Evolutionary conservation across 2,797 vertebrate species (phyloP).

Genomic region (Danio albolineatus): DNA sequence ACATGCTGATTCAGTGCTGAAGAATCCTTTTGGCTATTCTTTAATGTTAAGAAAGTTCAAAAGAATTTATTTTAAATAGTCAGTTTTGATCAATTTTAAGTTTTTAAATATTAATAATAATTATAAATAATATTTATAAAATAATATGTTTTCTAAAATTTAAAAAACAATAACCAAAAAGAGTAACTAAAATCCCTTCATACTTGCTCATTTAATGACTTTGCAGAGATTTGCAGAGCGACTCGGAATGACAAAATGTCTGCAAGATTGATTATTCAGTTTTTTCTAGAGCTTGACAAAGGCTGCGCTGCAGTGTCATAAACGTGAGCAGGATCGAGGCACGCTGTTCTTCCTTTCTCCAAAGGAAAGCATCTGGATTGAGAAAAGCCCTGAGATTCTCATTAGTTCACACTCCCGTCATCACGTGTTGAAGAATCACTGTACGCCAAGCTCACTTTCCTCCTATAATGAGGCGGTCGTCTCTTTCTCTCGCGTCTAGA

Average conservation of each 20-base stretch:
- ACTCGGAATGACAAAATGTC: slow-evolving; percentile 46
- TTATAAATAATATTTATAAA: too few relatives aligned
- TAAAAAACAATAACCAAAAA: neutral
- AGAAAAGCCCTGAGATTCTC: slow-evolving; percentile 21
- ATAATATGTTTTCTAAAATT: too few relatives aligned
- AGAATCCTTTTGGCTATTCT: too few relatives aligned
- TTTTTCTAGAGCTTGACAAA: slow-evolving; percentile 31
- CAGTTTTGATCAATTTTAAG: neutral
- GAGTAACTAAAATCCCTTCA: neutral
- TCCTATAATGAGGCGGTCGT: slow-evolving; percentile 15
- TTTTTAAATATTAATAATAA: too few relatives aligned
- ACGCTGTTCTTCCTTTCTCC: slow-evolving; percentile 18
- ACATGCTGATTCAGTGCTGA: too few relatives aligned
- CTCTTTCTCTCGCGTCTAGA: slow-evolving; percentile 34
- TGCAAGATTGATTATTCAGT: slow-evolving; percentile 56
- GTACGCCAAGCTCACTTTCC: slow-evolving; percentile 19
- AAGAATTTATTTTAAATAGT: neutral
- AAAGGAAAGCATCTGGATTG: slow-evolving; percentile 4
- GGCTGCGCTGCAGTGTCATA: slow-evolving; percentile 27
- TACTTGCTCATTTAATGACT: neutral
- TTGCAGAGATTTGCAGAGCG: slow-evolving; percentile 26
- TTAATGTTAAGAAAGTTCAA: too few relatives aligned
- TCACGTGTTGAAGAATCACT: slow-evolving; percentile 30
- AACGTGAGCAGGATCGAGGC: slow-evolving; percentile 28
- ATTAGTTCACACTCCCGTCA: slow-evolving; percentile 24